Base-by-base conservation (phyloP, 2,888 invertebrate genomes). In the Dasypogon diadema region DNA sequence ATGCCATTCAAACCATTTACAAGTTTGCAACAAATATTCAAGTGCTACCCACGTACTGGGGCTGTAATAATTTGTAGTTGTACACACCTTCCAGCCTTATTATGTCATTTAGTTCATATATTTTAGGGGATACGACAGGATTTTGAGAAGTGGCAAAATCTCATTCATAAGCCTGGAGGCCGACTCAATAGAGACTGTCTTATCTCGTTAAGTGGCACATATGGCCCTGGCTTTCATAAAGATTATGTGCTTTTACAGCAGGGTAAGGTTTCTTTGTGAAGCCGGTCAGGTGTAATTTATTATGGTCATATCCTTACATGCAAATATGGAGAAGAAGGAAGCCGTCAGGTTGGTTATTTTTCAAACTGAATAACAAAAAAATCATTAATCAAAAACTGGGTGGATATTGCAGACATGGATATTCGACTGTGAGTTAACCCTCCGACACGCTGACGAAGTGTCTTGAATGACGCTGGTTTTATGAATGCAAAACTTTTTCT, bases 251-350 rank as follows among this genome's bases (percentile, higher is more conserved):
- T 21, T 48, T 68, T 68, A 48, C 48, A 37, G 63, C 18, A 48
- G 8, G 46, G 16, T 30, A 21, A 68, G n/a, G 26, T 48, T 24
- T 34, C 16, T 70, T 70, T 70, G 70, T 70, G 34, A 54, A 14
- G 54, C 21, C 70, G 37, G 34, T 18, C 70, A 70, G 70, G 70
- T 70, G 54, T 70, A 54, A 70, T 70, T 70, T 70, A 70, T 70
- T 70, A 70, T 14, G 18, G 54, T 26, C 34, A 30, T 70, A 70
- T 70, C 21, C 54, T 54, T 14, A 54, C 37, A 70, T 70, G 70
- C 70, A 70, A 70, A 70, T 70, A 70, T 70, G 54, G 18, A 24
- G 16, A 68, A 70, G 22, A 70, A 18, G 30, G 30, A 70, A 54
- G 70, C 34, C 34, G 54, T 70, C 70, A 54, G 70, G 12, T 54